A percentile compares a stretch with the other conserved stretches of the same genome.
Conservation (phyloP, 1,140 invertebrate genomes). For the Drosophila watanabei region DNA sequence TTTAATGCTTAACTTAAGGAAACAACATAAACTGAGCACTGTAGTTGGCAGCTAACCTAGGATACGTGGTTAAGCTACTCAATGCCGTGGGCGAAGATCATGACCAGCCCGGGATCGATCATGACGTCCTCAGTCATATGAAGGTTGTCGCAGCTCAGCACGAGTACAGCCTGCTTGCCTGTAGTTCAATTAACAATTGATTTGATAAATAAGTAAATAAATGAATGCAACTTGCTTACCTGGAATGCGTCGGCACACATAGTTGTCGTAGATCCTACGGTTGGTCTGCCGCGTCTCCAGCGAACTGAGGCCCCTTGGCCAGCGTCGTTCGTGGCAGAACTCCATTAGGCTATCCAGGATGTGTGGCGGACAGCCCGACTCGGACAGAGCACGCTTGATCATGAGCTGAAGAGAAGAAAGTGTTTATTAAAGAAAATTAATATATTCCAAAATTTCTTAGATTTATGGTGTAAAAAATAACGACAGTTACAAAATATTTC, state of each 20-base stretch:
- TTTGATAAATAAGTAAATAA: not conserved
- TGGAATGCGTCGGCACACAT: conserved; percentile 96
- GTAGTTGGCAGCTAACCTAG: conserved; percentile 51
- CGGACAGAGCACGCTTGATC: conserved; percentile 96
- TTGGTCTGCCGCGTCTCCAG: conserved; percentile 97
- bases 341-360: conserved; percentile 98
- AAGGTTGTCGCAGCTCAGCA: conserved; percentile 96
- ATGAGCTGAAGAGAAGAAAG: conserved; percentile 89
- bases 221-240: conserved; percentile 85
- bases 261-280: conserved; percentile 95
- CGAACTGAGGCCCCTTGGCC: conserved; percentile 96
- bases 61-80: conserved; percentile 86
- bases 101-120: conserved; percentile 97
- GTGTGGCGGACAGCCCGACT: conserved; percentile 96
- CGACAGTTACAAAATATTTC: not conserved
- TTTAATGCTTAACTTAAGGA: conserved; percentile 58
- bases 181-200: not conserved
- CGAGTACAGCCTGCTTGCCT: conserved; percentile 96
- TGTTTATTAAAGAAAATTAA: not conserved
- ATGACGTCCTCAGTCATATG: conserved; percentile 98
- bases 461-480: not conserved
- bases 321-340: conserved; percentile 97
- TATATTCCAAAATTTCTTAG: not conserved
- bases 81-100: conserved; percentile 99
- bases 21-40: conserved; percentile 80